Evolutionary conservation across 2,113 vertebrate genomes (phyloP).

Genomic region (Paedocypris sp.): DNA sequence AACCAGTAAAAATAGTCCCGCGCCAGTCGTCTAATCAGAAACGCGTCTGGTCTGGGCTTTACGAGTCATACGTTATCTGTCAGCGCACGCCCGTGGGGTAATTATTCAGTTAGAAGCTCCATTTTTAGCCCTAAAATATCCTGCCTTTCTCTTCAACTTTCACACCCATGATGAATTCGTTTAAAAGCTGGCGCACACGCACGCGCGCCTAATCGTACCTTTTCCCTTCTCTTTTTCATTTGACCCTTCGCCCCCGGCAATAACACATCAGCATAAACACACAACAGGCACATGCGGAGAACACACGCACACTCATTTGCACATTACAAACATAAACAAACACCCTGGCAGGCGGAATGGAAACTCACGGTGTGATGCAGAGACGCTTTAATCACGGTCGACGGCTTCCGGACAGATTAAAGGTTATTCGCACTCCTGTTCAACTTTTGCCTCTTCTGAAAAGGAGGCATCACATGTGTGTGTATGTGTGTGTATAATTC

Average conservation of each 20-base stretch:
- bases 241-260: not conserved
- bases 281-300: not conserved
- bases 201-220: not conserved
- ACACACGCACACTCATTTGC: not conserved
- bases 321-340: conserved; percentile 1
- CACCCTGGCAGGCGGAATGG: not conserved
- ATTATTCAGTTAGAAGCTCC: not conserved
- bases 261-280: not conserved
- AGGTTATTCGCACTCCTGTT: not conserved
- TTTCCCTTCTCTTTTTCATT: not conserved
- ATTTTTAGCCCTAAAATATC: not conserved
- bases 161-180: not conserved
- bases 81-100: not conserved
- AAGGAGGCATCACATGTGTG: too few relatives aligned
- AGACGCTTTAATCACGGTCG: not conserved
- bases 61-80: conserved; percentile 15
- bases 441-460: not conserved
- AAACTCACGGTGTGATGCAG: not conserved
- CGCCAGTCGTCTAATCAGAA: not conserved
- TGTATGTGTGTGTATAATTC: too few relatives aligned
- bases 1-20: not conserved
- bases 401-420: not conserved
- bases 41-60: not conserved
- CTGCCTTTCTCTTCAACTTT: not conserved
- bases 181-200: not conserved